Evolutionary conservation across 2,797 vertebrate genomes (phyloP), one percentile per base, ranked within the genome.

Genomic region (Hydrophis major): DNA sequence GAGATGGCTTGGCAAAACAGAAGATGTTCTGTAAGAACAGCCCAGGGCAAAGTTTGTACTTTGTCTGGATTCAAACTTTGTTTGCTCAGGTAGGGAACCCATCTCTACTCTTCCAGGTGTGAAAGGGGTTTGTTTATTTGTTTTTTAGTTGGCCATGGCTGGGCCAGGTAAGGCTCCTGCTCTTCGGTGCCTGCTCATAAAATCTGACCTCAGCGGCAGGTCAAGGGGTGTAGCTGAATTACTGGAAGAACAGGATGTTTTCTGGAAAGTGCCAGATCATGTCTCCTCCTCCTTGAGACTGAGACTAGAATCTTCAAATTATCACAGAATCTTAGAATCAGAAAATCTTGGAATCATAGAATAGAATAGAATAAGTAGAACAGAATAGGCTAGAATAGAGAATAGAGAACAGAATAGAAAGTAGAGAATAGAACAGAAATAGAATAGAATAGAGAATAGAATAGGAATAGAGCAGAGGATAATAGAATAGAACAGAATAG

Each of bases 1-100:
- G 66, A 97, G 96, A 97, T 97, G 95, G 94, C 95, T 97, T 96
- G 95, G 95, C 97, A 98, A 97, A 4, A 98, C 97, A 98, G 96
- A 97, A 97, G 96, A 96, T 97, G 97, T 93, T 94, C 97, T 97
- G 96, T 97, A 97, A 97, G 97, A 96, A 97, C 96, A 95, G 98
- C 98, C 97, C 0, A 0, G 95, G 98, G 98, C 98, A 97, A 97
- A 98, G 98, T 98, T 98, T 98, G 98, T 98, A 98, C 98, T 97
- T 97, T 97, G 96, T 97, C 97, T 98, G 96, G 97, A 97, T 98
- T 97, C 97, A 97, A 94, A 96, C 97, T 97, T 97, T 98, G 98
- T 98, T 98, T 98, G 97, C 97, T 96, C 90, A 97, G 97, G 97
- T 97, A 98, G 97, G 97, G 97, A 98, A 98, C 97, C 95, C 0